A percentile compares a stretch with the other conserved stretches of the same genome.
phyloP scores from a whole-genome alignment of 2,888 invertebrate species.

The Cataglyphis livida region DNA sequence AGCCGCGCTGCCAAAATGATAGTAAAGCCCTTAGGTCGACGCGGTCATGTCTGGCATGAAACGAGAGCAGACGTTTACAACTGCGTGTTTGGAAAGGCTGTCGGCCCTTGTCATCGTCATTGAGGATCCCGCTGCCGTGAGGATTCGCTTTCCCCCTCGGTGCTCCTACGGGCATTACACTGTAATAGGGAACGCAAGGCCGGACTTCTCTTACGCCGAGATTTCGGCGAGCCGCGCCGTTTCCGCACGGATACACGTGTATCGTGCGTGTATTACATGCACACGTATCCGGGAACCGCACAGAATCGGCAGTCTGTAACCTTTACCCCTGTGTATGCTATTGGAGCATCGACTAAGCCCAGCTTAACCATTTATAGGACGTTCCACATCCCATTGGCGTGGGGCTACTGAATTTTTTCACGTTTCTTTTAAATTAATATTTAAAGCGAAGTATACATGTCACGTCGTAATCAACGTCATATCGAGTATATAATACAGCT shows the following conservation, averaged over 20 bases:
- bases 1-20: constrained; percentile 23
- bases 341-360: constrained; percentile 74
- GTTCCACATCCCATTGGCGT: constrained; percentile 68
- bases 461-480: background rate
- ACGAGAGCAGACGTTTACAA: constrained; percentile 84
- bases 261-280: constrained; percentile 53
- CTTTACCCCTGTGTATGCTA: constrained; percentile 70
- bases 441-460: background rate
- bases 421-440: background rate
- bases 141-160: constrained; percentile 63
- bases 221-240: constrained; percentile 62
- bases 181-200: constrained; percentile 46
- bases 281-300: constrained; percentile 63
- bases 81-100: constrained; percentile 83
- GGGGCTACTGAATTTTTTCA: constrained; percentile 44
- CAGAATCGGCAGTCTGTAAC: constrained; percentile 73
- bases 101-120: constrained; percentile 84
- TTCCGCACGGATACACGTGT: constrained; percentile 67
- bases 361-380: constrained; percentile 80
- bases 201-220: constrained; percentile 66
- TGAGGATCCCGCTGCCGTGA: constrained; percentile 74
- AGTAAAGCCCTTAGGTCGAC: constrained; percentile 69
- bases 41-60: constrained; percentile 82
- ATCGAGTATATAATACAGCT: background rate
- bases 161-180: constrained; percentile 68